These are phyloP conservation scores for Trematomus bernacchii DNA, from an alignment of 2,797 vertebrate species.

Conservation along the genomic window DNA sequence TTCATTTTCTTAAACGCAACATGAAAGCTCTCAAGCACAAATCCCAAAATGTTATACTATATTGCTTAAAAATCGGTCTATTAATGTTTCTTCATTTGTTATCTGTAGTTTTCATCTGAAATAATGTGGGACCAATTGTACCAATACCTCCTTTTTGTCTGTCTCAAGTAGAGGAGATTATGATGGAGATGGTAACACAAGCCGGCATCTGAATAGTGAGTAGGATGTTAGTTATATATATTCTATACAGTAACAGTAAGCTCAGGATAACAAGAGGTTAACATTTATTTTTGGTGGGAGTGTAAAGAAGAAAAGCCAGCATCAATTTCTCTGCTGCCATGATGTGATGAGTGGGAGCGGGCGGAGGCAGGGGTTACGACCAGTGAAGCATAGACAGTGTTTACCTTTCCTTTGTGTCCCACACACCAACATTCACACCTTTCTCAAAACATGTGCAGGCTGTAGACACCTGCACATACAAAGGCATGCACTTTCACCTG, in stretches of 20 bases:
- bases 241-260: neutral
- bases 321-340: constrained; percentile 25
- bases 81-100: neutral
- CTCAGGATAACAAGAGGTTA: constrained; percentile 18
- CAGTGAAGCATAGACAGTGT: constrained; percentile 56
- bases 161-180: neutral
- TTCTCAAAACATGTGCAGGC: constrained; percentile 6
- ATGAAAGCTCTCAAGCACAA: too few relatives aligned
- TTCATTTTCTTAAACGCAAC: too few relatives aligned
- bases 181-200: neutral
- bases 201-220: neutral
- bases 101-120: neutral
- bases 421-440: constrained; percentile 29
- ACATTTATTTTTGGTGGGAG: constrained; percentile 17
- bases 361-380: constrained; percentile 31
- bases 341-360: constrained; percentile 46
- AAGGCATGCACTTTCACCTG: constrained; percentile 1
- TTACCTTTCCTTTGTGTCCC: constrained; percentile 69
- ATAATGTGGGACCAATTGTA: neutral
- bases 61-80: neutral
- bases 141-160: neutral
- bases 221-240: neutral
- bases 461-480: neutral
- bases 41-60: neutral
- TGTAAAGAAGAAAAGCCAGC: constrained; percentile 2